Evolutionary conservation across 2,888 invertebrate species (phyloP), one percentile per base, ranked within the genome.

Genomic region (Copidosoma aretas): DNA sequence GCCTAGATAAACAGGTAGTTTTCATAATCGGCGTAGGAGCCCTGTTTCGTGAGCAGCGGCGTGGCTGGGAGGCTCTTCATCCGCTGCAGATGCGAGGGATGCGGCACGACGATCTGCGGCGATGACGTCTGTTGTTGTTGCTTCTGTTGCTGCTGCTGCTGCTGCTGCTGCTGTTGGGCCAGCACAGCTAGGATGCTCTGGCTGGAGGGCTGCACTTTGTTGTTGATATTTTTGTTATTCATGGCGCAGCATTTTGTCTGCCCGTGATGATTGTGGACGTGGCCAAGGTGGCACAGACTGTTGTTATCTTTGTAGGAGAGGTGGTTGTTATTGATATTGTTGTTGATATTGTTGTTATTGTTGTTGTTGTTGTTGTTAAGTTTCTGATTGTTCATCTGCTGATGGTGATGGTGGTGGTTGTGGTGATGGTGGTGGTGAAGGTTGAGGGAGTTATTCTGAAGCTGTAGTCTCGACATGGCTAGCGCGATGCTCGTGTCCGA

Each of bases 1-100:
- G 32, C 32, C 86, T 82, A 90, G 78, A 90, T 90, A 79, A 89
- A 90, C 78, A 90, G 88, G 80, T 89, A 90, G 82, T 90, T 89
- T 78, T 90, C 89, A 77, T 90, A 89, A 74, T 89, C 88, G 54
- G 88, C 87, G 75, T 88, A 89, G 17, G 43, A 46, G 43, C 12
- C 12, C 67, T 83, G 82, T 71, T 83, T 83, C 24, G 80, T 75
- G n/a, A 82, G 75, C 41, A 82, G 71, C 15, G 82, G 82, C 32
- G 83, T 83, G 19, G 83, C 77, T 0, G 83, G 83, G n/a, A 83
- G 78, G 68, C 83, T 83, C 70, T 83, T 82, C 21, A 82, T 77
- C 65, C 78, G 69, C 65, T 80, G 81, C 15, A 75, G 64, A 10
- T 77, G 76, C 22, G 77, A 43, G 14, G 77, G 75, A n/a, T 77